Base-by-base conservation (phyloP, 2,888 invertebrate species). In the Luperina nickerlii region DNA sequence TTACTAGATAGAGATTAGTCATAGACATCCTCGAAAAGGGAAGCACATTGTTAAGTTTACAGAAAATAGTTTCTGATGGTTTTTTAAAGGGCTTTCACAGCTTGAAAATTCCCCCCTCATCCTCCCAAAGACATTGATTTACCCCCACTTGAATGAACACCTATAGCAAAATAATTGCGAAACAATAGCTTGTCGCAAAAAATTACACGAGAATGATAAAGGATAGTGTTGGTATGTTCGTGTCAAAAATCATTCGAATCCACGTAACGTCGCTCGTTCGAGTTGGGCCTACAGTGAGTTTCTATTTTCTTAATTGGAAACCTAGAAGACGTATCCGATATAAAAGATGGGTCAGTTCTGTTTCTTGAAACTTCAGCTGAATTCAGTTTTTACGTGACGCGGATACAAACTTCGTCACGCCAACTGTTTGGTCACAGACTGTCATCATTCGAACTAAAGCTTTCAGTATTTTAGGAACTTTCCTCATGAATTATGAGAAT, bases 391-490 rank as follows among this genome's bases (percentile, higher is more conserved):
- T 71, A 74, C 79, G 74, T 83, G 74, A 71, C 48, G 54, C 24
- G 60, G 7, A 24, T 77, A 68, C 79, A 38, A 83, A 74, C n/a
- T 57, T 32, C 51, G 74, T 84, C 65, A 80, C 60, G 20, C 57
- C 42, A 42, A 74, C 54, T 32, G 27, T 81, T 81, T 77, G 73
- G 85, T 67, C 73, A 75, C 65, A 32, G 51, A 78, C n/a, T 78
- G 48, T 74, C 75, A 79, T 83, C 62, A 66, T 54, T 60, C 66
- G 62, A 68, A 78, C 68, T 67, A 76, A 73, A 65, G 32, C 63
- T 48, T n/a, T 38, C 54, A 79, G 73, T 84, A 80, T 83, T 87
- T 78, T 76, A 51, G 74, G 80, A 85, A 85, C 72, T 76, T 78
- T 75, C 45, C 79, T 79, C 84, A 76, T 74, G 68, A 60, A 77